These are phyloP conservation scores for Symphodus melops DNA, from an alignment of 2,113 vertebrate species.

Conservation along the genomic window DNA sequence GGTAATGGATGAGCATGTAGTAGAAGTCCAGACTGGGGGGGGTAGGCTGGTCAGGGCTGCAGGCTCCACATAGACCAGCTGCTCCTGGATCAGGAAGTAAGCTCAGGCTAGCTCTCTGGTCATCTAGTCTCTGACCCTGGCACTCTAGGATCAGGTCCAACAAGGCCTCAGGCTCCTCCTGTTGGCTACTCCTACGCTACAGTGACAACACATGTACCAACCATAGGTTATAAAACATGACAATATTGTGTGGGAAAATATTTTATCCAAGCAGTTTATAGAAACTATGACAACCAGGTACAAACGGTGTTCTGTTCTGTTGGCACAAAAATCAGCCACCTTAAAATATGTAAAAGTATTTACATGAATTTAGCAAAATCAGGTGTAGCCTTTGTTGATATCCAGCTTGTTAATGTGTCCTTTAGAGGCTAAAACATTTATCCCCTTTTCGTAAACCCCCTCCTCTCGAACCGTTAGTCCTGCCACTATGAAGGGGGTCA, in stretches of 20 bases:
- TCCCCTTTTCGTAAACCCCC: no score
- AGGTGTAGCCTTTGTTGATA: neutral
- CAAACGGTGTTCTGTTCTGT: no score
- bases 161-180: slow-evolving; percentile 57
- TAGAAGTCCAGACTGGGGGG: slow-evolving; percentile 54
- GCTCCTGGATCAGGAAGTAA: slow-evolving; percentile 55
- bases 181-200: slow-evolving; percentile 41
- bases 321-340: no score
- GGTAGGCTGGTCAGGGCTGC: slow-evolving; percentile 22
- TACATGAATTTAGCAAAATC: no score
- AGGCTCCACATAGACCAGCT: slow-evolving; percentile 46
- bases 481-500: no score
- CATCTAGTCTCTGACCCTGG: slow-evolving; percentile 63
- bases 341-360: no score
- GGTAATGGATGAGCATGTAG: slow-evolving; percentile 63
- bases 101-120: slow-evolving; percentile 65
- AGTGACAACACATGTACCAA: neutral
- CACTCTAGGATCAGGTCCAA: slow-evolving; percentile 65
- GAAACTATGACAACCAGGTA: no score
- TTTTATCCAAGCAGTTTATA: no score
- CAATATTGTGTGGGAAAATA: no score
- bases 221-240: neutral
- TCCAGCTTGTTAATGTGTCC: no score
- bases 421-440: no score
- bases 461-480: no score